These are phyloP conservation scores for Deilephila porcellus DNA, from an alignment of 2,888 invertebrate genomes.

Conservation along the genomic window DNA sequence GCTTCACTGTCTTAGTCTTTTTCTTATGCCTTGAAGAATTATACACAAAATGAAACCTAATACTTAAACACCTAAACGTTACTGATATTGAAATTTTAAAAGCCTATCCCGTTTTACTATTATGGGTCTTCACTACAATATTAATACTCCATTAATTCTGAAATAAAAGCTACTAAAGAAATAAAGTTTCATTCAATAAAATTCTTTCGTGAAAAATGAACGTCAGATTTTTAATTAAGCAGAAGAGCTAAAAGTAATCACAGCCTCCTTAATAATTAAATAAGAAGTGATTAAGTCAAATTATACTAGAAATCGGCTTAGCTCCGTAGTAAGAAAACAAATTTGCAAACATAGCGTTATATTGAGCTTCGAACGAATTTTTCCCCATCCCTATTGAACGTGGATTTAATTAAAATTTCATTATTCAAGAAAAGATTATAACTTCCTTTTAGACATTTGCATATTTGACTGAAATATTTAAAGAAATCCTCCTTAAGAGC, in stretches of 20 bases:
- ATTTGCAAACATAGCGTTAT: slow-evolving; percentile 46
- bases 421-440: slow-evolving; percentile 73
- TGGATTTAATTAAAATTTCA: slow-evolving; percentile 72
- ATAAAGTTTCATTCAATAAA: not conserved
- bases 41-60: too few relatives aligned
- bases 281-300: not conserved
- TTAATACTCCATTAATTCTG: too few relatives aligned
- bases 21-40: too few relatives aligned
- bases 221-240: not conserved
- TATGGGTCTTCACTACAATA: too few relatives aligned
- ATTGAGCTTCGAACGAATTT: slow-evolving; percentile 44
- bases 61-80: too few relatives aligned
- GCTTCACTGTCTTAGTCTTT: too few relatives aligned
- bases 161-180: too few relatives aligned
- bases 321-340: slow-evolving; percentile 36
- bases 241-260: not conserved
- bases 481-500: slow-evolving; percentile 67
- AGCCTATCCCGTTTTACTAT: too few relatives aligned
- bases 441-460: slow-evolving; percentile 73
- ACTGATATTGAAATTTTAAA: too few relatives aligned
- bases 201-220: not conserved
- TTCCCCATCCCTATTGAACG: slow-evolving; percentile 56
- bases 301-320: slow-evolving; percentile 21
- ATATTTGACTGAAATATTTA: slow-evolving; percentile 73
- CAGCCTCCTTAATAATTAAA: slow-evolving; percentile 2